These are phyloP conservation scores for Squalus acanthias DNA, from an alignment of 2,797 vertebrate genomes.

Conservation along the genomic window DNA sequence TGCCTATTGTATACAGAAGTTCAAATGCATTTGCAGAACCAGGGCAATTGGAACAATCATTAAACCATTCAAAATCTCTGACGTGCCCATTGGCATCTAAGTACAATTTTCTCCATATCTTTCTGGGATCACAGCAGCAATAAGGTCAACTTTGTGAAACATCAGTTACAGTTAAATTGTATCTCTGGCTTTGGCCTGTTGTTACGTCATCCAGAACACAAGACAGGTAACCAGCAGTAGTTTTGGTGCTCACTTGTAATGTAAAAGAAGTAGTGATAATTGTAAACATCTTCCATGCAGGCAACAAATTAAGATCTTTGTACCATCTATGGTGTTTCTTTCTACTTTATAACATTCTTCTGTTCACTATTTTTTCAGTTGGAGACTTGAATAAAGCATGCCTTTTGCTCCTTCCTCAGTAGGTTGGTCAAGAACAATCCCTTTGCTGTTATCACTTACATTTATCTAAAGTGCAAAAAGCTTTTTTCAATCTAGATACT, in stretches of 20 bases:
- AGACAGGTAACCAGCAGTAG: background rate
- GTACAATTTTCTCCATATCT: background rate
- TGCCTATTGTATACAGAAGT: background rate
- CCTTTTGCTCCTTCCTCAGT: constrained; percentile 6
- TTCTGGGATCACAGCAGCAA: background rate
- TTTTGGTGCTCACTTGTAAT: background rate
- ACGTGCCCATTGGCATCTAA: background rate
- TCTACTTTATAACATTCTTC: background rate
- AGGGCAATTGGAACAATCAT: background rate
- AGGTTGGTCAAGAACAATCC: constrained; percentile 7
- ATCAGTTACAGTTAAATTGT: background rate
- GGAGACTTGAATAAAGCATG: background rate
- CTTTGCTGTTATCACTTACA: background rate
- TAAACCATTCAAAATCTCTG: background rate
- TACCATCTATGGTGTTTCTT: background rate
- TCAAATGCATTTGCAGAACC: background rate
- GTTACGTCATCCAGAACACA: background rate
- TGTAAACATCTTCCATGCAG: background rate
- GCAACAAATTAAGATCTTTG: background rate
- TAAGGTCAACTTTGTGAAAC: background rate
- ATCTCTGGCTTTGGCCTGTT: background rate
- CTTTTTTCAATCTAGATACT: background rate
- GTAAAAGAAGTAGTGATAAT: background rate
- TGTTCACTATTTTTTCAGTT: background rate
- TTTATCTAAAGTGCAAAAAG: constrained; percentile 6